Conservation (phyloP, 2,113 vertebrate genomes). For the Urocitellus parryii region DNA sequence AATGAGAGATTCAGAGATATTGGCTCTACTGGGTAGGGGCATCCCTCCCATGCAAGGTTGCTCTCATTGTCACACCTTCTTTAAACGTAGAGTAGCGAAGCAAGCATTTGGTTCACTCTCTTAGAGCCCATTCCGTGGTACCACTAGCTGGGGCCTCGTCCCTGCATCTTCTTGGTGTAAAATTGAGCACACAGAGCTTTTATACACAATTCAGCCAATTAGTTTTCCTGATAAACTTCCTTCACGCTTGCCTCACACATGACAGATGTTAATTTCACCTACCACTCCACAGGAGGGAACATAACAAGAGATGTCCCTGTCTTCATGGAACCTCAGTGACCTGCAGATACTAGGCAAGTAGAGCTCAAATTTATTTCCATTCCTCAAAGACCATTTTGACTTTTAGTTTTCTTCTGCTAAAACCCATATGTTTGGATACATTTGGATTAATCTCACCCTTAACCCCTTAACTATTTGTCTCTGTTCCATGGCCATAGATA, state of each 20-base stretch:
- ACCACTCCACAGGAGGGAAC: background rate
- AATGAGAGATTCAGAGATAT: background rate
- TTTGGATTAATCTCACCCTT: background rate
- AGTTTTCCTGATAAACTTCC: background rate
- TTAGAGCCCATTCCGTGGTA: background rate
- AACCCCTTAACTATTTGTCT: background rate
- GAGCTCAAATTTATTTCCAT: background rate
- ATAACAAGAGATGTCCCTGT: background rate
- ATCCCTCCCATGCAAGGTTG: background rate
- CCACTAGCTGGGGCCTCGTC: background rate
- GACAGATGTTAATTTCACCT: background rate
- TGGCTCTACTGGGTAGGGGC: background rate
- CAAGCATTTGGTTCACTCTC: background rate
- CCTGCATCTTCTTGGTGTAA: background rate
- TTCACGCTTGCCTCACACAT: background rate
- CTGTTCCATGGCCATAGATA: background rate
- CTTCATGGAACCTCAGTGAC: background rate
- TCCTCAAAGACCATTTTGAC: background rate
- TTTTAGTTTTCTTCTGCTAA: slow-evolving; percentile 30
- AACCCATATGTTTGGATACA: background rate
- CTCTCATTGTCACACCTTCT: background rate
- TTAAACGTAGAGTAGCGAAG: background rate
- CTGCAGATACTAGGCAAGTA: background rate
- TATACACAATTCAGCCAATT: background rate
- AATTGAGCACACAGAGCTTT: background rate